Evolutionary conservation across 2,888 invertebrate species (phyloP), one percentile per base, ranked within the genome.

Genomic region (Nemurella pictetii): DNA sequence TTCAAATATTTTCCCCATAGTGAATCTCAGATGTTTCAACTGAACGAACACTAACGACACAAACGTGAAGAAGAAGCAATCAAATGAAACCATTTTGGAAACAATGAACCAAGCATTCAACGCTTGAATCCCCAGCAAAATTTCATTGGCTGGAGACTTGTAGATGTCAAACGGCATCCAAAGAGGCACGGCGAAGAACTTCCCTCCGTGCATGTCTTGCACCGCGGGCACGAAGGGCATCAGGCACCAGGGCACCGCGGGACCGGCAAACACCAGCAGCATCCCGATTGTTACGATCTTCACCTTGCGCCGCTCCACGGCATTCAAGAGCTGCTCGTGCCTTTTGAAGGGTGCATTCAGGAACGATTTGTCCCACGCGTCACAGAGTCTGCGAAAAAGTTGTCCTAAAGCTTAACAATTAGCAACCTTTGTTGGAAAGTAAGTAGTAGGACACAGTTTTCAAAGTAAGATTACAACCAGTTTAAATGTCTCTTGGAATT

Each of bases 91-190:
- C n/a, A 20, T 20, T 73, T 73, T 73, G 73, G 20, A 3, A 2
- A 73, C 4, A 25, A 20, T 20, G 7, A 73, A 9, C 20, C 3
- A 20, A 0, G 74, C 74, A 26, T 5, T n/a, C n/a, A 15, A 15
- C 0, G 35, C 32, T 28, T 83, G 83, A n/a, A 83, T 28, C 7
- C 72, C 29, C 7, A 72, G 27, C 5, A 72, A 20, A 15, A 30
- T 32, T 28, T 83, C 83, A 29, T 74, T 73, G 12, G 27, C 83
- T 0, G 83, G 83, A 0, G 83, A 83, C 28, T 73, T 9, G 9
- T 9, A 25, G 15, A 12, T 27, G 29, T 83, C 30, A 27, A 27
- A 83, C 32, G 75, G 75, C 30, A 73, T 28, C 28, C 73, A 73
- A 0, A 15, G 26, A 5, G 74, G 73, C 0, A 26, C 27, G 0